Conservation (phyloP, 2,888 invertebrate species). For the Mythimna lalbum region DNA sequence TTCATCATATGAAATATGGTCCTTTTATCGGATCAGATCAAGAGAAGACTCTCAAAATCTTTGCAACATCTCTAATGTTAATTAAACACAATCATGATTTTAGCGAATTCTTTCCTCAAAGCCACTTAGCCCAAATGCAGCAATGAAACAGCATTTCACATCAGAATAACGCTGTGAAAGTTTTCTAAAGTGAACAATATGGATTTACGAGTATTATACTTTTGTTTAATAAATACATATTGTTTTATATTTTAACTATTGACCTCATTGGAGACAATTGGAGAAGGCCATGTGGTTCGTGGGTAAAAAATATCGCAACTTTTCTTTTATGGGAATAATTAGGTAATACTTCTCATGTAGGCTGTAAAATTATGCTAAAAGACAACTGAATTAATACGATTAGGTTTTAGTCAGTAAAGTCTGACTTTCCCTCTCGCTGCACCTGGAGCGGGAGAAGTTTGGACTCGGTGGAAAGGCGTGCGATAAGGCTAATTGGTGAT, state of each 20-base stretch:
- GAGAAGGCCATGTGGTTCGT: not conserved
- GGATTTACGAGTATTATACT: constrained; percentile 41
- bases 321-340: not conserved
- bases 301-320: not conserved
- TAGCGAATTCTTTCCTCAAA: constrained; percentile 10
- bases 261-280: constrained; percentile 10
- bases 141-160: constrained; percentile 44
- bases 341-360: too few relatives aligned
- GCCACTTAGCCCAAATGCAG: constrained; percentile 36
- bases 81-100: constrained; percentile 22
- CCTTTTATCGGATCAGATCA: not conserved
- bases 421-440: too few relatives aligned
- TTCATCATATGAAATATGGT: not conserved
- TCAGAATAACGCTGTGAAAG: constrained; percentile 55
- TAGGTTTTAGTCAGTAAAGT: too few relatives aligned
- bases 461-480: too few relatives aligned
- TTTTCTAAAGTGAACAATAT: constrained; percentile 49
- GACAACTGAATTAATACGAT: too few relatives aligned
- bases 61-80: constrained; percentile 1
- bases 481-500: too few relatives aligned
- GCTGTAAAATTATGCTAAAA: too few relatives aligned
- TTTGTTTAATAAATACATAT: too few relatives aligned
- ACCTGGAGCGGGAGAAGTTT: too few relatives aligned
- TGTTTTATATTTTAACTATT: constrained; percentile 22
- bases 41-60: not conserved